phyloP scores from a whole-genome alignment of 2,888 invertebrate genomes.

The Pammene aurita region DNA sequence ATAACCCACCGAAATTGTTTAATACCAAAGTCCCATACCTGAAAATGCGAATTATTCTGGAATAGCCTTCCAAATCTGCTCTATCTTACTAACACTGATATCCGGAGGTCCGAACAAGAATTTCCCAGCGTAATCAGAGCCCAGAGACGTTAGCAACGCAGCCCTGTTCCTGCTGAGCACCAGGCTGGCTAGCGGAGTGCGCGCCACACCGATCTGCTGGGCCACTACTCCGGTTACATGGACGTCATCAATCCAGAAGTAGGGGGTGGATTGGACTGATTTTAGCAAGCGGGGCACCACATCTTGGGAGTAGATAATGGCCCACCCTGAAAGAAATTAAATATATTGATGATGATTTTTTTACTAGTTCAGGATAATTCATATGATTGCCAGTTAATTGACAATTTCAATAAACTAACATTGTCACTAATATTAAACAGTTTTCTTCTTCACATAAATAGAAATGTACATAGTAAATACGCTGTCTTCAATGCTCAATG shows the following conservation, averaged over 20 bases:
- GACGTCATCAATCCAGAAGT: slow-evolving; percentile 94
- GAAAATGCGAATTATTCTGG: slow-evolving; percentile 45
- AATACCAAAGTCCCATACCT: neutral
- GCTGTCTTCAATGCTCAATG: no score
- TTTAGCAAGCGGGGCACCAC: slow-evolving; percentile 82
- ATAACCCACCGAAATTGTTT: no score
- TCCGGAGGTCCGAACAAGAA: slow-evolving; percentile 84
- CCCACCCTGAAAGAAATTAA: slow-evolving; percentile 72
- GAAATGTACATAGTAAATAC: no score
- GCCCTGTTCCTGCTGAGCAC: slow-evolving; percentile 61
- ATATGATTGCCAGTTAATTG: no score
- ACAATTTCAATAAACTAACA: no score
- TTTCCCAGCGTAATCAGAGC: slow-evolving; percentile 55
- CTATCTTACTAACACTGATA: slow-evolving; percentile 72
- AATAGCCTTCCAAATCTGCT: slow-evolving; percentile 76
- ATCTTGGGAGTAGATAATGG: slow-evolving; percentile 86
- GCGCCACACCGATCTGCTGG: slow-evolving; percentile 80
- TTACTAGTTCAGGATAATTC: neutral
- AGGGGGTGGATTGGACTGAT: slow-evolving; percentile 84
- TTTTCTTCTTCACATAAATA: no score
- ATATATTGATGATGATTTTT: neutral
- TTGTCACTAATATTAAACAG: no score
- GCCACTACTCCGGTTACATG: slow-evolving; percentile 88
- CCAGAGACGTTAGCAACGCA: slow-evolving; percentile 54
- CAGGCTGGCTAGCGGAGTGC: slow-evolving; percentile 76